phyloP scores from a whole-genome alignment of 2,113 vertebrate genomes.

The Protomyctophum bolini region DNA sequence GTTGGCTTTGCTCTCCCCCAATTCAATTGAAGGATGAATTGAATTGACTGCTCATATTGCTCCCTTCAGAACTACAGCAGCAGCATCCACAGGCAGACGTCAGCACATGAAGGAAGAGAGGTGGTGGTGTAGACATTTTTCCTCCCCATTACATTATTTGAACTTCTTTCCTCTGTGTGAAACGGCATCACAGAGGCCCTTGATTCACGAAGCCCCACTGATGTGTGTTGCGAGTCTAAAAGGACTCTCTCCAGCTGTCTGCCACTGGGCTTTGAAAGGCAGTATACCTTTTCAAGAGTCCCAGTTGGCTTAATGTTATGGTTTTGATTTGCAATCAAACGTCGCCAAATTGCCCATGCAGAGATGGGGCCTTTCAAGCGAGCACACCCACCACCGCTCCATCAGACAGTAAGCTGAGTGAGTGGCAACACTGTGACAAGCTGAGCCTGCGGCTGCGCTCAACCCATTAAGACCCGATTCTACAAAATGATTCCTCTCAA shows the following conservation, averaged over 20 bases:
- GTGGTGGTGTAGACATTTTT: conserved; percentile 29
- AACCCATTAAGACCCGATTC: no score
- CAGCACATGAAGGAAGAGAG: conserved; percentile 12
- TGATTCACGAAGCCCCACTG: conserved; percentile 61
- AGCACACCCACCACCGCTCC: conserved; percentile 3
- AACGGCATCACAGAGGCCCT: conserved; percentile 65
- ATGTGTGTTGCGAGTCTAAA: conserved; percentile 37
- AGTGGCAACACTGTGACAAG: no score
- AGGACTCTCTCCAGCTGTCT: background rate
- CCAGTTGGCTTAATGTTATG: conserved; percentile 23
- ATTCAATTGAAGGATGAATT: conserved; percentile 36
- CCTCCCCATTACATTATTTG: conserved; percentile 57
- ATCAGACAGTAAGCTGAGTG: no score
- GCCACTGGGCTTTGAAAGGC: conserved; percentile 35
- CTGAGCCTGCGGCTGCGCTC: no score
- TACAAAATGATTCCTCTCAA: no score
- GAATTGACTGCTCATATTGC: conserved; percentile 13
- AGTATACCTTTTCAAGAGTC: conserved; percentile 16
- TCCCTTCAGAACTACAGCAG: conserved; percentile 34
- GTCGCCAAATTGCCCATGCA: conserved; percentile 29
- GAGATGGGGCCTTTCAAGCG: conserved; percentile 15
- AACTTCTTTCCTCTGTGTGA: conserved; percentile 67
- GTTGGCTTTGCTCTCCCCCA: conserved; percentile 18
- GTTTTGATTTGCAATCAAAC: conserved; percentile 50
- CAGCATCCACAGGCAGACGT: conserved; percentile 16